Percentiles rank a stretch among this genome's conserved stretches.
phyloP scores from a whole-genome alignment of 2,113 vertebrate species.

The Nibea albiflora region DNA sequence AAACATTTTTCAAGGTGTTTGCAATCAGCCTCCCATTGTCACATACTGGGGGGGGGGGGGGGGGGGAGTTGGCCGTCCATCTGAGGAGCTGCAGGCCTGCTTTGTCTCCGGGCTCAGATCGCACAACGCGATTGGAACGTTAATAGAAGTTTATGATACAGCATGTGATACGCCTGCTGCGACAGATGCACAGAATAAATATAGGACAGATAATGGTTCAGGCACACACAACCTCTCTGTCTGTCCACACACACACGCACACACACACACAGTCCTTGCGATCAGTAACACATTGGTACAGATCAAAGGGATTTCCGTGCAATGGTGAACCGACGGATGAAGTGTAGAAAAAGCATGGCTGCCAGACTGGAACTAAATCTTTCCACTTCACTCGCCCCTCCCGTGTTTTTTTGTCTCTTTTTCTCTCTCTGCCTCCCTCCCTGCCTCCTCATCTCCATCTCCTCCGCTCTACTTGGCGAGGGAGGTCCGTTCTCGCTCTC shows the following conservation, averaged over 20 bases:
- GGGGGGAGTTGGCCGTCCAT: slow-evolving; percentile 53
- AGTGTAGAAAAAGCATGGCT: slow-evolving; percentile 67
- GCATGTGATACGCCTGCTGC: slow-evolving; percentile 50
- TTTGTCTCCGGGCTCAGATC: slow-evolving; percentile 64
- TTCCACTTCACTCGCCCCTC: slow-evolving; percentile 64
- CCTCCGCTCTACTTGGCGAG: slow-evolving; percentile 48
- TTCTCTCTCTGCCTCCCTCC: slow-evolving; percentile 35
- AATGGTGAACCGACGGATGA: slow-evolving; percentile 69
- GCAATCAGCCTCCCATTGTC: slow-evolving; percentile 78
- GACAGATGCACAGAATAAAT: slow-evolving; percentile 63
- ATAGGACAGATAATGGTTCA: slow-evolving; percentile 38
- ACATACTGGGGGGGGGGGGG: slow-evolving; percentile 1
- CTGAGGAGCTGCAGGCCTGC: slow-evolving; percentile 40
- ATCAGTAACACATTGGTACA: slow-evolving; percentile 56
- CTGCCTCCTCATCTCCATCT: slow-evolving; percentile 53
- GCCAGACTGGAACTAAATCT: slow-evolving; percentile 77
- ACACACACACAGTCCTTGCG: slow-evolving; percentile 2
- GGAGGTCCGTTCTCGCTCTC: slow-evolving; percentile 62
- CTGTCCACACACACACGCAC: slow-evolving; percentile 34
- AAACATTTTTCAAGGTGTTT: slow-evolving; percentile 77
- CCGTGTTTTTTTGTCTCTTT: slow-evolving; percentile 55
- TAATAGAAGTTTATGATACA: slow-evolving; percentile 68
- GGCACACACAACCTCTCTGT: slow-evolving; percentile 12
- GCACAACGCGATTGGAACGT: slow-evolving; percentile 37
- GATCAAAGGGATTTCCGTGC: slow-evolving; percentile 64